phyloP scores from a whole-genome alignment of 64 coral and sea anemone genomes.

The Exaiptasia diaphana region DNA sequence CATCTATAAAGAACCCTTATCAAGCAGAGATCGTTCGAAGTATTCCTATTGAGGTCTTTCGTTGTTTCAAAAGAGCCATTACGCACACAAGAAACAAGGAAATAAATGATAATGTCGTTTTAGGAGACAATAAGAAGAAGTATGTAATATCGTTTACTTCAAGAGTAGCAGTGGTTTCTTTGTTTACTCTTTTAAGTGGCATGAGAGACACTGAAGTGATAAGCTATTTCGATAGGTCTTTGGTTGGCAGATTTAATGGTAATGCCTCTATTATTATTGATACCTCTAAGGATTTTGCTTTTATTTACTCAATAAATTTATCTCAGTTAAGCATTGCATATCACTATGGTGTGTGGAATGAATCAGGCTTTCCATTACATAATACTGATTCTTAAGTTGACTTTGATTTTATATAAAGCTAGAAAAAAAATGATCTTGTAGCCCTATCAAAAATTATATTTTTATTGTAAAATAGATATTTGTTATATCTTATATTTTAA shows the following conservation, averaged over 20 bases:
- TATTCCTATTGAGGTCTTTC: conserved; percentile 46
- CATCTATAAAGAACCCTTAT: conserved; percentile 40
- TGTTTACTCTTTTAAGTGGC: conserved; percentile 35
- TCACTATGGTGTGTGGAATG: conserved; percentile 71
- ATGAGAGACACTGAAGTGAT: conserved; percentile 1
- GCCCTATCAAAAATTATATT: no score
- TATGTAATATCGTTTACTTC: conserved; percentile 46
- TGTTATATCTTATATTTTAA: no score
- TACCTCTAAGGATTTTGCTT: conserved; percentile 36
- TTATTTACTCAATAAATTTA: conserved; percentile 56
- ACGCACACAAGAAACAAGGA: conserved; percentile 33
- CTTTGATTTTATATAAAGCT: background rate
- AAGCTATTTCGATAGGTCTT: conserved; percentile 18
- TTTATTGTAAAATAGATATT: no score
- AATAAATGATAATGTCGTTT: conserved; percentile 27
- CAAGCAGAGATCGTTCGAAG: conserved; percentile 34
- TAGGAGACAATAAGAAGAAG: conserved; percentile 38
- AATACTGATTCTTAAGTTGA: conserved; percentile 9
- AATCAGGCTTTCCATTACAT: conserved; percentile 63
- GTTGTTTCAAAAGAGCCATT: conserved; percentile 24
- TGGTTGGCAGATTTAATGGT: conserved; percentile 41
- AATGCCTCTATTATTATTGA: conserved; percentile 45
- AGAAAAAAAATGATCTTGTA: background rate
- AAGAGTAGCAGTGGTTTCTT: conserved; percentile 35
- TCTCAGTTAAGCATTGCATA: conserved; percentile 33